Evolutionary conservation across 1,140 invertebrate species (phyloP), one percentile per base, ranked within the genome.

Genomic region (Habropoda laboriosa): DNA sequence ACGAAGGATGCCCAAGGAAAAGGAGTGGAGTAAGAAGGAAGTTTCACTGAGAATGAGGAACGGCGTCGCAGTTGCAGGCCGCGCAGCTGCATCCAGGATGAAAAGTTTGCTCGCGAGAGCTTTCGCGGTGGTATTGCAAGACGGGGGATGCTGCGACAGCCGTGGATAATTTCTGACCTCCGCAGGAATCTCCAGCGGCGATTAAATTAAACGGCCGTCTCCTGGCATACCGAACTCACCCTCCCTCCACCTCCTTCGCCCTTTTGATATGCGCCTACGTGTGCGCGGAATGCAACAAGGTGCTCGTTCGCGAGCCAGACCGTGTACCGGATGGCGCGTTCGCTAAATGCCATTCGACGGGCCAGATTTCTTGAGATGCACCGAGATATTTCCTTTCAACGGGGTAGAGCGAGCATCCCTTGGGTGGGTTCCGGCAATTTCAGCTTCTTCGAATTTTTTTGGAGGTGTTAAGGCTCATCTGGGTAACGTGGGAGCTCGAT

Each of bases 121-220:
- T n/a, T n/a, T n/a, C n/a, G n/a, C n/a, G 35, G 18, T 27, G 38
- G 38, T n/a, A 63, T 63, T 18, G 57, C 57, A 67, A 49, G 47
- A 67, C 68, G 38, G 49, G 16, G 30, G 42, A 47, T 79, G 64
- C 30, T 67, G 42, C 42, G 40, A 61, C 58, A 61, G 58, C 58
- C 40, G 30, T 38, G 66, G 73, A 53, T 61, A 82, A 82, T 78
- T 82, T 63, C 66, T 82, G 74, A 82, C 51, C 74, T 27, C n/a
- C 70, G 58, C 32, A 57, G 80, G 82, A 82, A 83, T 83, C 77
- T 82, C 66, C 57, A 40, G 61, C 67, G 60, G 68, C 61, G 63
- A 79, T 82, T 83, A 83, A 83, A 83, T 83, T 83, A 83, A 81
- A 83, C 71, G 80, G 55, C 72, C 53, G 40, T 8, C 30, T 10